phyloP scores from a whole-genome alignment of 2,113 vertebrate genomes.

The Calypte anna region DNA sequence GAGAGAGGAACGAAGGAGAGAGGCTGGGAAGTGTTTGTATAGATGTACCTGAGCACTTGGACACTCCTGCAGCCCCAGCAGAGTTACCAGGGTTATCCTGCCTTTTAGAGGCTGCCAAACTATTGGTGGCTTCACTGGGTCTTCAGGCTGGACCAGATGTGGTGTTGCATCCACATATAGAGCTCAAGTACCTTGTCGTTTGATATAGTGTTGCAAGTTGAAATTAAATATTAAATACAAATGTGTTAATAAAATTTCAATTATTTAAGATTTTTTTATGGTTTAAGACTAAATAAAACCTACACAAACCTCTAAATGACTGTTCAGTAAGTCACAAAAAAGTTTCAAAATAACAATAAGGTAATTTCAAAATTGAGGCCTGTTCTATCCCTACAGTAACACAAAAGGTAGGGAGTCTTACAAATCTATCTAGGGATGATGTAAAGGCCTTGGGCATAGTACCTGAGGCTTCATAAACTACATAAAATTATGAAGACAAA shows the following conservation, averaged over 20 bases:
- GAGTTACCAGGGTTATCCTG: background rate
- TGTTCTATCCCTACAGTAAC: background rate
- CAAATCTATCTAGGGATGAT: background rate
- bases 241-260: background rate
- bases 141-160: background rate
- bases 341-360: background rate
- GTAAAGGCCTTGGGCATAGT: background rate
- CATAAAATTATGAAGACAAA: background rate
- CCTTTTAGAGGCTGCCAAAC: background rate
- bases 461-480: background rate
- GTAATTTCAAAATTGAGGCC: background rate
- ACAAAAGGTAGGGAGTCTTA: background rate
- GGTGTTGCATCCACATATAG: no score
- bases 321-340: background rate
- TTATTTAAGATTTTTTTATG: background rate
- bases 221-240: background rate
- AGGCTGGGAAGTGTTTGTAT: background rate
- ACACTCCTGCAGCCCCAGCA: background rate
- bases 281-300: background rate
- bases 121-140: background rate
- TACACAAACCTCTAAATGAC: background rate
- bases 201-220: no score
- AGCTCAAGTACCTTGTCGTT: background rate
- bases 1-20: background rate
- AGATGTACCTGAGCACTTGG: rapidly evolving